phyloP scores from a whole-genome alignment of 1,140 invertebrate species.

The Nautilus pompilius region DNA sequence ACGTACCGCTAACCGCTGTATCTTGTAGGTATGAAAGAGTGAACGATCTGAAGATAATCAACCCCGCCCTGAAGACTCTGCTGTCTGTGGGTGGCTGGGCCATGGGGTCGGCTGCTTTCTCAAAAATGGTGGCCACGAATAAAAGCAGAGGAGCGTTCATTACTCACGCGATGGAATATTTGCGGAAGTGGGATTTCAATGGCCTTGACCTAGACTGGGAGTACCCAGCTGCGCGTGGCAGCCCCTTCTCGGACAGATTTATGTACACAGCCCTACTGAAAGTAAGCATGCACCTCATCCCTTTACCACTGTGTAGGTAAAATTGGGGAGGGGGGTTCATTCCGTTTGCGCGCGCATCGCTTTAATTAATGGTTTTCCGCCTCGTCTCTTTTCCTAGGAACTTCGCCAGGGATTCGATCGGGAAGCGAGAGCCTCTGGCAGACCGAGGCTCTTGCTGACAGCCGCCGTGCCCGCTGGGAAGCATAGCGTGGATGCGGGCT shows the following conservation, averaged over 20 bases:
- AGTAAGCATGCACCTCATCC: no score
- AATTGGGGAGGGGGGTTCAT: no score
- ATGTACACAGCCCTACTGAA: no score
- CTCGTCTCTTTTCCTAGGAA: no score
- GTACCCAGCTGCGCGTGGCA: slow-evolving; percentile 22
- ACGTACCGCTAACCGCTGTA: slow-evolving; percentile 1
- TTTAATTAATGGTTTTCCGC: no score
- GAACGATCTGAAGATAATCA: slow-evolving; percentile 73
- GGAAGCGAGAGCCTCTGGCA: slow-evolving; percentile 15
- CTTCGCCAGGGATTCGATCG: slow-evolving; percentile 17
- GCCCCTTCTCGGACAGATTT: no score
- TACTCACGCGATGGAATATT: slow-evolving; percentile 7
- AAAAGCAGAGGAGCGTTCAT: slow-evolving; percentile 16
- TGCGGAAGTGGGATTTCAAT: slow-evolving; percentile 22
- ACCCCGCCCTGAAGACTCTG: slow-evolving; percentile 87
- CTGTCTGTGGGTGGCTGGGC: slow-evolving; percentile 96
- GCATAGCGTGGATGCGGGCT: slow-evolving; percentile 58
- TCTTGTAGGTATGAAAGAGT: slow-evolving; percentile 27
- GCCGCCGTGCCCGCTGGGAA: slow-evolving; percentile 30
- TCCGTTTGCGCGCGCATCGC: no score
- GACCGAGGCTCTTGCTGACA: slow-evolving; percentile 20
- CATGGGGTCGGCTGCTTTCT: slow-evolving; percentile 77
- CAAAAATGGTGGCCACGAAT: slow-evolving; percentile 37
- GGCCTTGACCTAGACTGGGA: slow-evolving; percentile 31
- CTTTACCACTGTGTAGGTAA: no score